A percentile compares a stretch with the other conserved stretches of the same genome.
These are phyloP conservation scores for Acanthochromis polyacanthus DNA, from an alignment of 2,113 vertebrate species.

Conservation along the genomic window DNA sequence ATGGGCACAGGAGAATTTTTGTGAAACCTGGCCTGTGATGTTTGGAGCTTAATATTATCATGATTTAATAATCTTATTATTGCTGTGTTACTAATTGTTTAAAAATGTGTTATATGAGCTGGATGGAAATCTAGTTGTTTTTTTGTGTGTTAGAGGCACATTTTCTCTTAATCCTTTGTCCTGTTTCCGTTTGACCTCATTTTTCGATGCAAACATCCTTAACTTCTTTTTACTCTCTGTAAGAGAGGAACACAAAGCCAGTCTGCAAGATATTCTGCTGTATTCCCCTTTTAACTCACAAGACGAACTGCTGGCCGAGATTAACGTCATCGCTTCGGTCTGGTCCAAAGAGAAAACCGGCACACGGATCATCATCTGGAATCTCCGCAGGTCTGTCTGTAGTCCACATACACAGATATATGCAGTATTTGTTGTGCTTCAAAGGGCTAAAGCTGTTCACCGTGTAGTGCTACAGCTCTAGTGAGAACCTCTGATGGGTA, in stretches of 20 bases:
- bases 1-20: background rate
- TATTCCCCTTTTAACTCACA: conserved; percentile 89
- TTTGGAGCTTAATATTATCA: too few relatives aligned
- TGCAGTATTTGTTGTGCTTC: background rate
- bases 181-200: background rate
- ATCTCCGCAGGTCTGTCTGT: conserved; percentile 89
- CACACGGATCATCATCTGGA: conserved; percentile 97
- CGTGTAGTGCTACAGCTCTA: too few relatives aligned
- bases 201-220: conserved; percentile 75
- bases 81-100: too few relatives aligned
- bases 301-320: conserved; percentile 87
- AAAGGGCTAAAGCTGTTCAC: background rate
- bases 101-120: too few relatives aligned
- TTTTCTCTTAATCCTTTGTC: background rate
- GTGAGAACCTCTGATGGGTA: background rate
- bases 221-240: conserved; percentile 84
- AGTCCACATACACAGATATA: background rate
- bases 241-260: conserved; percentile 80
- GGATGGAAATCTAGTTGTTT: too few relatives aligned
- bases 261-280: conserved; percentile 89
- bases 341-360: conserved; percentile 83
- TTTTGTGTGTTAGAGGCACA: background rate
- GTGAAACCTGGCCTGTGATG: too few relatives aligned
- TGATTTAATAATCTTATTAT: too few relatives aligned
- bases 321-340: conserved; percentile 83